Conservation (phyloP, 2,888 invertebrate genomes). For the Leptinotarsa rubiginosa region DNA sequence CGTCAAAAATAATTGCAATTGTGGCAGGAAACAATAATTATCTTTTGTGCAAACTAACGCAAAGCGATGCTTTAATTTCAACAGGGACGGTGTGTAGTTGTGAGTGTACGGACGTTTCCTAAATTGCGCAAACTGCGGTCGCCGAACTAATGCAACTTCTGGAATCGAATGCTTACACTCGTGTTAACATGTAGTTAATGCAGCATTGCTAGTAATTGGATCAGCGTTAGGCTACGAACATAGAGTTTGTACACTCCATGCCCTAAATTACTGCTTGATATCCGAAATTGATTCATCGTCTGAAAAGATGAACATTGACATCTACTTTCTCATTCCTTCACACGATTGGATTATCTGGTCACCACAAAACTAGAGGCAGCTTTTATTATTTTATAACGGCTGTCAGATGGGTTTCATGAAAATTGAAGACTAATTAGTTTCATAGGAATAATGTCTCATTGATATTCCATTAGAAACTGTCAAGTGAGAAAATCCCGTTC, state of each 20-base stretch:
- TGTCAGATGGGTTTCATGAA: too few relatives aligned
- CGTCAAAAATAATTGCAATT: too few relatives aligned
- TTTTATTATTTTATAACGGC: too few relatives aligned
- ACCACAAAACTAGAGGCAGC: too few relatives aligned
- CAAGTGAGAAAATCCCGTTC: too few relatives aligned
- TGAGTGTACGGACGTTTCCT: slow-evolving; percentile 7
- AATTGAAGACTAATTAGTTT: too few relatives aligned
- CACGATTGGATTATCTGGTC: too few relatives aligned
- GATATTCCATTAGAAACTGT: too few relatives aligned
- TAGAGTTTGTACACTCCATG: not conserved
- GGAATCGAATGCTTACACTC: slow-evolving; percentile 9
- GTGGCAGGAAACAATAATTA: too few relatives aligned
- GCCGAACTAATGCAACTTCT: slow-evolving; percentile 9
- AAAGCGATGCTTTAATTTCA: not conserved
- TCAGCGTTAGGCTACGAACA: slow-evolving; percentile 12
- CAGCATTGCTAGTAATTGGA: slow-evolving; percentile 6
- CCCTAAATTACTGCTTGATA: not conserved
- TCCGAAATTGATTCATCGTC: not conserved
- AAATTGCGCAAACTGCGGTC: slow-evolving; percentile 11
- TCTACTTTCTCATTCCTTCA: too few relatives aligned
- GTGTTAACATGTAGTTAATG: slow-evolving; percentile 9
- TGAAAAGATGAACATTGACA: not conserved
- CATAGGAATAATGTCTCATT: too few relatives aligned
- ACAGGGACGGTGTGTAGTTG: not conserved
- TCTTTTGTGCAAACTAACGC: not conserved